These are phyloP conservation scores for Phacellophora camtschatica DNA, from an alignment of 30 jellyfish, hydroid and myxozoan species.

Conservation along the genomic window DNA sequence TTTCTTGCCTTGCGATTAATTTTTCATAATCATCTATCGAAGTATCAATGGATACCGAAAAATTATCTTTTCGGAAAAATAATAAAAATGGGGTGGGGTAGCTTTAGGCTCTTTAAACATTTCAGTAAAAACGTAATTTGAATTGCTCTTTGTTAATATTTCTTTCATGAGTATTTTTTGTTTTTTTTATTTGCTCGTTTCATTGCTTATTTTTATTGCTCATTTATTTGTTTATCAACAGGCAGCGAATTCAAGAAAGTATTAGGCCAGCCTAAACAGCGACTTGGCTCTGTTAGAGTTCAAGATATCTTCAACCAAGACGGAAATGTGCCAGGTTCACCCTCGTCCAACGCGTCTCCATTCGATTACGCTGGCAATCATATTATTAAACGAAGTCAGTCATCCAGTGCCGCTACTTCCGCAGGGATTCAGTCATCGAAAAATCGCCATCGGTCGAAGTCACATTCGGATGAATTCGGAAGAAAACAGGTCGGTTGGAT, in stretches of 20 bases:
- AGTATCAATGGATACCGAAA: too few relatives aligned
- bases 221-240: neutral
- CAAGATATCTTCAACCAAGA: slow-evolving; percentile 67
- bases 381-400: slow-evolving; percentile 43
- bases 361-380: slow-evolving; percentile 42
- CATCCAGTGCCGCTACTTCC: slow-evolving; percentile 60
- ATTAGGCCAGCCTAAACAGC: slow-evolving; percentile 47
- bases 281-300: slow-evolving; percentile 38
- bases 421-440: slow-evolving; percentile 51
- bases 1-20: too few relatives aligned
- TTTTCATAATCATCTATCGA: too few relatives aligned
- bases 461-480: slow-evolving; percentile 78
- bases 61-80: too few relatives aligned
- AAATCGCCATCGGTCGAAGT: slow-evolving; percentile 77
- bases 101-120: too few relatives aligned
- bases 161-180: too few relatives aligned
- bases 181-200: too few relatives aligned
- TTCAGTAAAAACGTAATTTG: too few relatives aligned
- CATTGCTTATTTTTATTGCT: too few relatives aligned
- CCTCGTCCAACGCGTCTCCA: slow-evolving; percentile 39
- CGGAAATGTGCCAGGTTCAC: slow-evolving; percentile 34
- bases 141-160: too few relatives aligned
- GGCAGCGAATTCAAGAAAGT: slow-evolving; percentile 50
- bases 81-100: too few relatives aligned
- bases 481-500: slow-evolving; percentile 19